Evolutionary conservation across 2,113 vertebrate genomes (phyloP), one percentile per base, ranked within the genome.

Genomic region (Oreotrochilus melanogaster): DNA sequence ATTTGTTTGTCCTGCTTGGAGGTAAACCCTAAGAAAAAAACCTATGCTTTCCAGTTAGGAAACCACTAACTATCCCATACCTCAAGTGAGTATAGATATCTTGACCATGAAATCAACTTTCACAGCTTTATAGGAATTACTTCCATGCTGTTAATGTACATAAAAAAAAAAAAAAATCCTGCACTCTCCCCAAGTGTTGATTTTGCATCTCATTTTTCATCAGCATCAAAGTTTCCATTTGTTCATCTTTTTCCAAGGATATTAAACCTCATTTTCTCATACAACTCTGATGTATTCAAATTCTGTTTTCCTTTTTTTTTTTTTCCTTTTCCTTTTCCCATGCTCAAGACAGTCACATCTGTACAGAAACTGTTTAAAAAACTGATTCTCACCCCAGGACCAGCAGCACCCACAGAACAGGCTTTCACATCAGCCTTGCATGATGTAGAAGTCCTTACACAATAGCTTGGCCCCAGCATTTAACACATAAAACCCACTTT

Each of bases 391-490:
- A 39, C 11, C 39, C 37, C 48, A 69, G 43, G 18, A 62, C 6
- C 37, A 30, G 37, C 4, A 81, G 39, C 18, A 78, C 7, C 11
- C 39, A 47, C 43, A 24, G 24, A 50, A 13, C 1, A 3, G 13
- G 23, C 25, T 48, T 80, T 42, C 25, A 51, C 18, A 18, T 51
- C 15, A 10, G 60, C 39, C 37, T 19, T 24, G 14, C 3, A 4
- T 0, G 1, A 8, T 1, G 22, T 2, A 56, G 11, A 61, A 12
- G 3, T 16, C 8, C 39, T 73, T 10, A 62, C 19, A 11, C 21
- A 60, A 64, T 2, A 90, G 30, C 33, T 54, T 35, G 43, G 78
- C 33, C 60, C 58, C 27, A 18, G 28, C 25, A 4, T 3, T 24
- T 54, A n/a, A 51, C 31, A 35, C 31, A 80, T 24, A 64, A 84